Evolutionary conservation across 2,797 vertebrate genomes (phyloP), one percentile per base, ranked within the genome.

Genomic region (Tamandua tetradactyla): DNA sequence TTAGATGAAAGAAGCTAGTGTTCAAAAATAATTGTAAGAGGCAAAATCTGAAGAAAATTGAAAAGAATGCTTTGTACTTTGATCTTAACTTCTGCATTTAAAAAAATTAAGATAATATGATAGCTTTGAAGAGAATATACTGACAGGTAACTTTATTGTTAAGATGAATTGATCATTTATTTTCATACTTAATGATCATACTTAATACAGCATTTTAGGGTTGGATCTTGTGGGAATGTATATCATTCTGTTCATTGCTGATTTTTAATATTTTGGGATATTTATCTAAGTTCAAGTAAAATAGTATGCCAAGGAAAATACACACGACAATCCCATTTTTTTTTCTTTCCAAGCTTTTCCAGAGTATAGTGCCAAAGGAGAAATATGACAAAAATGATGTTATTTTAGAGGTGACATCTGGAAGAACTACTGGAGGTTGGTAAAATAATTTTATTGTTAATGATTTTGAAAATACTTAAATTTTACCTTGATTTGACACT

Each of bases 381-480:
- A 99, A 98, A 91, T 98, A 98, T 0, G 99, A 99, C 90, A 66
- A 97, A 86, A 99, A 98, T 96, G 96, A 98, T 71, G 98, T 99
- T 22, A 85, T 99, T 96, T 97, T 99, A 94, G 99, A 99, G 97
- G 99, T 99, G 30, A 98, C 98, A 37, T 98, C 99, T 84, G 99
- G 99, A 96, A 98, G 99, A 96, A 99, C 99, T 37, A 99, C 99
- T 40, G 99, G 99, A 99, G 99, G 99, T 99, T 92, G 90, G 98
- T 94, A 94, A 96, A 92, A 57, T 97, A 87, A 47, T 92, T 93
- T 71, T 79, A 94, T 75, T 49, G 12, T 74, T 78, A 93, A 89
- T 62, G 22, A 62, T 32, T 59, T 81, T 79, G 32, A 76, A 90
- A 71, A 59, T 49, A 61, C 17, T 80, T 71, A n/a, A 64, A 47